Evolutionary conservation across 2,888 invertebrate genomes (phyloP), one percentile per base, ranked within the genome.

Genomic region (Ophion ellenae): DNA sequence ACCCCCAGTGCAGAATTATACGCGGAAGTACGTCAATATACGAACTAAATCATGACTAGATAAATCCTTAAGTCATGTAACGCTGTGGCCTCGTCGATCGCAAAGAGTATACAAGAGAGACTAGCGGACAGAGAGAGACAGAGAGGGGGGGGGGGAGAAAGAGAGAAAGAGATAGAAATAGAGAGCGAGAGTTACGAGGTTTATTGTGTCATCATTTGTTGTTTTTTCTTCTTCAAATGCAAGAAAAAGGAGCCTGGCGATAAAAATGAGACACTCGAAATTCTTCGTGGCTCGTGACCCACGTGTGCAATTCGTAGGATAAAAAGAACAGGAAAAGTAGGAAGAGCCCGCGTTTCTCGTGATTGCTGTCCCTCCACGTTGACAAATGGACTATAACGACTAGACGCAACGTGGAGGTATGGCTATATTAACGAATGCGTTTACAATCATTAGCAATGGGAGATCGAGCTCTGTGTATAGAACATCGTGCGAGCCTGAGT

Each of bases 1-100:
- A 91, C 91, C 91, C 91, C 90, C 89, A 90, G 90, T 91, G 91
- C 89, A 90, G 89, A 91, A 89, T 91, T 90, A 87, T 89, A 87
- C 86, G 86, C 88, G 88, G 88, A 88, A 88, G 88, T 88, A 88
- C 88, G 87, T 87, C 85, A 87, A 88, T 78, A 87, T 78, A 88
- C 85, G 82, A 87, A 88, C 86, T 88, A 84, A 88, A 88, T 53
- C 17, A 53, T 87, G 88, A 88, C 88, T 88, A 88, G 88, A 88
- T 87, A 84, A 86, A 86, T 87, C 76, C 84, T 87, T 85, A 87
- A 87, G 87, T 88, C 87, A 86, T 86, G 86, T 87, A 86, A 88
- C 88, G 86, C 86, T 87, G 87, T 87, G 86, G 87, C 87, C 86
- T 87, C 53, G 17, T 53, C 87, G 82, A 87, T 85, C 83, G 86